Base-by-base conservation (phyloP, 2,888 invertebrate genomes). In the Polydrusus cervinus region DNA sequence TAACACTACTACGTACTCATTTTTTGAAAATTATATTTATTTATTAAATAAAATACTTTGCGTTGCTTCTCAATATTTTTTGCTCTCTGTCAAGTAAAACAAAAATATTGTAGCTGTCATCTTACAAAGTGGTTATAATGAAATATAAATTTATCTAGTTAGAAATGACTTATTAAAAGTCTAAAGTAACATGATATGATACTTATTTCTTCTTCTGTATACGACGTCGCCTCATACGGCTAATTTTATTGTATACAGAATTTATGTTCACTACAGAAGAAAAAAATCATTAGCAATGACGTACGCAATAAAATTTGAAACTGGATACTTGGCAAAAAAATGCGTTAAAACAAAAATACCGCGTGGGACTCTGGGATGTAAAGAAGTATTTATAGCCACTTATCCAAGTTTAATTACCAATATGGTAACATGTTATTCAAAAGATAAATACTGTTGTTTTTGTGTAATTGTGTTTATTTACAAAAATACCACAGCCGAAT, bases 281-380 rank as follows among this genome's bases (percentile, higher is more conserved):
- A 74, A 74, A n/a, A 74, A 74, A 51, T 51, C 55, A 20, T 16
- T 53, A 72, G 25, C 25, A 60, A 60, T 73, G 72, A 69, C 66
- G 45, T 43, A 64, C 64, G 76, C 73, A 76, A 73, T 76, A 73
- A 68, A 73, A 73, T 73, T 72, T 73, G 76, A 76, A 76, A 73
- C 64, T 60, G 47, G 64, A 76, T 73, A 76, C 68, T 55, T 45
- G 45, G 40, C 43, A 34, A 74, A 70, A 69, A 74, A 70, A 16
- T 68, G 62, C 40, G 47, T 45, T 60, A 73, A 73, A 40, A 20
- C 38, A 38, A 47, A 67, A 66, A 43, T 25, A 30, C 43, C 38
- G 55, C 60, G 55, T 47, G 64, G 64, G 62, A 74, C 53, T 51
- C 38, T 47, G 64, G 55, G 62, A 74, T 55, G 64, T 69, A 47